Conservation (phyloP, 2,797 vertebrate species). For the Psittacula derbiana region DNA sequence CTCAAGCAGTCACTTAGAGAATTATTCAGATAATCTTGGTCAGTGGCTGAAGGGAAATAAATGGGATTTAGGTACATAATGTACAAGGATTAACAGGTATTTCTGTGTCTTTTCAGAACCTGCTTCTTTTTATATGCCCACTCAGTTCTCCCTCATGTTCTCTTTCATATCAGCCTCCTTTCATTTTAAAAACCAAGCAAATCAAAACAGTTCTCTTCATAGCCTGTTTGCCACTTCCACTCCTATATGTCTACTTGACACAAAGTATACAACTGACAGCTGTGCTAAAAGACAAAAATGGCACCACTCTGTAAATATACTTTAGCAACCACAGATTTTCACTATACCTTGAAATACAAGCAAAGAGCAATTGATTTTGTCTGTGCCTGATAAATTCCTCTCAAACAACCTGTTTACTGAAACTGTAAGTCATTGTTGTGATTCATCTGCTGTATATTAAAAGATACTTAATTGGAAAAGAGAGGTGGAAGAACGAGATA, state of each 20-base stretch:
- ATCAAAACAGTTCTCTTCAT: neutral
- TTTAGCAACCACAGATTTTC: neutral
- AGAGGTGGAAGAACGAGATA: neutral
- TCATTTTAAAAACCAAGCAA: neutral
- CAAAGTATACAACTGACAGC: neutral
- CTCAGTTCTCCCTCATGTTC: neutral
- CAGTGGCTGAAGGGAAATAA: neutral
- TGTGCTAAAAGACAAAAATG: neutral
- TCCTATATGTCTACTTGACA: neutral
- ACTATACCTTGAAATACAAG: neutral
- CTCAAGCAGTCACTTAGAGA: neutral
- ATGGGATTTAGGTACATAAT: neutral
- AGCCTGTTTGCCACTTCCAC: neutral
- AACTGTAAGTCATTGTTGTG: slow-evolving; percentile 3
- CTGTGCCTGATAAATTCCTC: slow-evolving; percentile 8
- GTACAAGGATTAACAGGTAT: neutral
- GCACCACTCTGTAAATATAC: neutral
- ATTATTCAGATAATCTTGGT: neutral
- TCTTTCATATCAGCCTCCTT: neutral
- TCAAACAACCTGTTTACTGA: slow-evolving; percentile 13
- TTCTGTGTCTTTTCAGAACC: neutral
- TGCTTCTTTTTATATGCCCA: neutral
- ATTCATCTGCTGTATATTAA: slow-evolving; percentile 23
- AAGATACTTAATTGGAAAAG: slow-evolving; percentile 28
- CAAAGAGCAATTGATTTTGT: slow-evolving; percentile 38